phyloP scores from a whole-genome alignment of 2,888 invertebrate genomes.

The Brachyopa scutellaris region DNA sequence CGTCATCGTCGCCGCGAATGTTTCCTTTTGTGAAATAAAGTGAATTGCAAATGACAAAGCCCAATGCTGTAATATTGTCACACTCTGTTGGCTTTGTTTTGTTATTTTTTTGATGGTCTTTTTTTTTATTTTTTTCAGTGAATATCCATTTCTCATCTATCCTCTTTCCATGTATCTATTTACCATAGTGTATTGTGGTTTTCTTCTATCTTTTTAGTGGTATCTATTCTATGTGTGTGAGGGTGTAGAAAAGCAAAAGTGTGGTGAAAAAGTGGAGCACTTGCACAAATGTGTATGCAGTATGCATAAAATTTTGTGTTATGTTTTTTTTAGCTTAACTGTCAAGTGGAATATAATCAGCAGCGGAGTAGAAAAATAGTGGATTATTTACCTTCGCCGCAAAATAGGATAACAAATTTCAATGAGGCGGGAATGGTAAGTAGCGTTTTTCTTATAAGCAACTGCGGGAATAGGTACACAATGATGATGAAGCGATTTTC shows the following conservation, averaged over 20 bases:
- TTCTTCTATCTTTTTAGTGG: conserved; percentile 2
- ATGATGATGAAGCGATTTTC: not conserved
- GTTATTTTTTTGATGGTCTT: not conserved
- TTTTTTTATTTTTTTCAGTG: conserved; percentile 1
- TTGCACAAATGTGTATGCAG: conserved; percentile 62
- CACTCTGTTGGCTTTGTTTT: not conserved
- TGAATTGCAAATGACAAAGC: conserved; percentile 23
- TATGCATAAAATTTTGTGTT: conserved; percentile 41
- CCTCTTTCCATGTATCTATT: conserved; percentile 1
- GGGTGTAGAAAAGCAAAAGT: conserved; percentile 49
- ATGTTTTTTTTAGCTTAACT: conserved; percentile 19
- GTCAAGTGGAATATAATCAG: conserved; percentile 26
- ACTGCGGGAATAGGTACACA: not conserved
- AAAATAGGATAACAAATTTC: conserved; percentile 44
- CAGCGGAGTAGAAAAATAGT: not conserved
- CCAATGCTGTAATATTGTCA: conserved; percentile 13
- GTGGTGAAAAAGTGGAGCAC: conserved; percentile 56
- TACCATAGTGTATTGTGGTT: conserved; percentile 34
- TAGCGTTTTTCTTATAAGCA: not conserved
- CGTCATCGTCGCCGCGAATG: not conserved
- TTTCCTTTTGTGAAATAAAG: conserved; percentile 35
- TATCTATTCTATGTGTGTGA: conserved; percentile 32
- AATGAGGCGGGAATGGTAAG: conserved; percentile 60
- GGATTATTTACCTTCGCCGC: conserved; percentile 45
- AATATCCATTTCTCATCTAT: not conserved